These are phyloP conservation scores for Hydrolagus affinis DNA, from an alignment of 2,113 vertebrate species.

Conservation along the genomic window DNA sequence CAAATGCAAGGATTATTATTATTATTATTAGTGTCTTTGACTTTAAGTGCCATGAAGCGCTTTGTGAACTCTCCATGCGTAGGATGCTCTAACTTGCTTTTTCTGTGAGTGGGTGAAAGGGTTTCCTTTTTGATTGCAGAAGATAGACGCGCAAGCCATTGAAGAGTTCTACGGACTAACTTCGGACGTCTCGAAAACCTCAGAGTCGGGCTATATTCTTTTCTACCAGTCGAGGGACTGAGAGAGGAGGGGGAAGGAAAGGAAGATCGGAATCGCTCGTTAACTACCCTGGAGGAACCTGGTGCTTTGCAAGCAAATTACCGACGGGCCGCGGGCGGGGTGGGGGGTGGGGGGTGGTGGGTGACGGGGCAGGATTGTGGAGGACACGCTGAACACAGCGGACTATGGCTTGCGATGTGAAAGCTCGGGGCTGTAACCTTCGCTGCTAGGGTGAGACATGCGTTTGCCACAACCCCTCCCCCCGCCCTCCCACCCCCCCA, in stretches of 20 bases:
- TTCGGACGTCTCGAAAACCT: conserved; percentile 90
- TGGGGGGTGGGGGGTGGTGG: too few relatives aligned
- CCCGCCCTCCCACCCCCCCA: too few relatives aligned
- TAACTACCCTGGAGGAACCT: background rate
- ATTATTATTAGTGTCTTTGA: too few relatives aligned
- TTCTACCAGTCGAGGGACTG: conserved; percentile 91
- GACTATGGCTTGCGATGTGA: background rate
- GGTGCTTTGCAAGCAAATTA: background rate
- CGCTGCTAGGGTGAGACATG: conserved; percentile 17
- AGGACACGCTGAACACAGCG: background rate
- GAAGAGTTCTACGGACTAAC: conserved; percentile 90
- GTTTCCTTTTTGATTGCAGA: conserved; percentile 50
- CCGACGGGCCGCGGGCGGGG: too few relatives aligned
- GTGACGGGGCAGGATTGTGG: background rate
- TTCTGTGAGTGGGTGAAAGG: too few relatives aligned
- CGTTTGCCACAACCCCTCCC: background rate
- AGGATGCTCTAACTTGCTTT: too few relatives aligned
- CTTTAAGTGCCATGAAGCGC: too few relatives aligned
- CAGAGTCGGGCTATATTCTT: conserved; percentile 83
- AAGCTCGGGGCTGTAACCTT: background rate
- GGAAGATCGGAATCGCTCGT: conserved; percentile 10
- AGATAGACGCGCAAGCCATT: conserved; percentile 84
- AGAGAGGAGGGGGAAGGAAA: conserved; percentile 29
- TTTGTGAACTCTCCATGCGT: too few relatives aligned
- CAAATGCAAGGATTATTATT: too few relatives aligned